These are phyloP conservation scores for Aspidoscelis tigris DNA, from an alignment of 2,113 vertebrate genomes.

Conservation along the genomic window DNA sequence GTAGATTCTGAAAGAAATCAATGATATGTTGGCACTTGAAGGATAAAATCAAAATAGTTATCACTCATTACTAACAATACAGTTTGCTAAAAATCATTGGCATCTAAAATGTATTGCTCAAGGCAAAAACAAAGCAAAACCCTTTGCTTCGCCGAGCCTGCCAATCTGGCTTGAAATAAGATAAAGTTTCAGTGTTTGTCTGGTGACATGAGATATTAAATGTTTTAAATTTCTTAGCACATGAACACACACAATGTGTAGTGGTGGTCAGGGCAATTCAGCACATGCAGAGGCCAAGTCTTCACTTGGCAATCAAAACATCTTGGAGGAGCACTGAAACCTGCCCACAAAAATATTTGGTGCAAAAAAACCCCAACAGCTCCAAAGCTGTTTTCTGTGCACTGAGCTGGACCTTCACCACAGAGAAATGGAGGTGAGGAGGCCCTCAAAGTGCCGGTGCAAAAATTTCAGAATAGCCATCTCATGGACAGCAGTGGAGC, in stretches of 20 bases:
- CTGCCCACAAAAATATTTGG: too few species aligned
- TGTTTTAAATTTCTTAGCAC: not conserved
- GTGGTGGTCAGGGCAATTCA: too few species aligned
- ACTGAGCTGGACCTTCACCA: too few species aligned
- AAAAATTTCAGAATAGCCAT: too few species aligned
- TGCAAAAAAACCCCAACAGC: too few species aligned
- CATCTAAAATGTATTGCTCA: not conserved
- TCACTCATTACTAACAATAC: not conserved
- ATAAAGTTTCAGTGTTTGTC: not conserved
- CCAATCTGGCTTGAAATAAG: not conserved
- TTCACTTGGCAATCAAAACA: too few species aligned
- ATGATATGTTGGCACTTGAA: not conserved
- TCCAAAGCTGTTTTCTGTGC: too few species aligned
- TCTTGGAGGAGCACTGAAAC: too few species aligned
- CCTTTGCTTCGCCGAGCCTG: not conserved
- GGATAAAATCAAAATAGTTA: slow-evolving; percentile 1
- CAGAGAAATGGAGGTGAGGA: too few species aligned
- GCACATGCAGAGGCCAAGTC: too few species aligned
- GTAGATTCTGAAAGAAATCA: not conserved
- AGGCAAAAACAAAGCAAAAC: not conserved
- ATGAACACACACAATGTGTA: not conserved
- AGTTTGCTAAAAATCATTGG: not conserved
- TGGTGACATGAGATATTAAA: not conserved
- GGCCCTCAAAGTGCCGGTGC: too few species aligned
- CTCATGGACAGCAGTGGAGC: too few species aligned